Percentiles rank a stretch among this genome's conserved stretches.
Conservation (phyloP, 2,797 vertebrate genomes). For the Gallinago nigripennis region DNA sequence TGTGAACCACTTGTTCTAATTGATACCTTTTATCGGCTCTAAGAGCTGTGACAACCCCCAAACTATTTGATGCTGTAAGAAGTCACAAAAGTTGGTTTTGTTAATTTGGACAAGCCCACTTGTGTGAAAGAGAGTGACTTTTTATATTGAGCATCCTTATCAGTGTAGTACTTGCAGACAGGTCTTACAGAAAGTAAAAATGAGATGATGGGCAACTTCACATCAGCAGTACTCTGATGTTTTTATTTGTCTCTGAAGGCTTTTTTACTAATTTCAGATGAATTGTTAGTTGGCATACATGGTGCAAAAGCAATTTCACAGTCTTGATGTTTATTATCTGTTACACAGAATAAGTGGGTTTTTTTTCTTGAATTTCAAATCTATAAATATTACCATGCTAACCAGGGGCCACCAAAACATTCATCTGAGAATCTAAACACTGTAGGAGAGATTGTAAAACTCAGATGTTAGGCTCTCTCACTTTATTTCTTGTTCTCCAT, state of each 20-base stretch:
- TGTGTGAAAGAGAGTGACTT: background rate
- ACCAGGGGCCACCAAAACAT: background rate
- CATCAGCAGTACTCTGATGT: background rate
- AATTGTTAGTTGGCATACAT: background rate
- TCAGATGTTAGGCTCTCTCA: background rate
- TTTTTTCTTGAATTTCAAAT: background rate
- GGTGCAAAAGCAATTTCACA: background rate
- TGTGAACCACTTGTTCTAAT: background rate
- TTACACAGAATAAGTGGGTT: background rate
- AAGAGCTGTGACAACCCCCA: background rate
- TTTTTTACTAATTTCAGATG: background rate
- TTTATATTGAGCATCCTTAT: background rate
- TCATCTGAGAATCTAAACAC: background rate
- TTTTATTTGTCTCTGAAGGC: background rate
- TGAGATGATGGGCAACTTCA: background rate
- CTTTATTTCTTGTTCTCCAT: background rate
- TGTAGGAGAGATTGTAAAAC: background rate
- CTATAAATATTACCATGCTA: background rate
- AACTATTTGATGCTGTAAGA: background rate
- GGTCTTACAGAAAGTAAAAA: background rate
- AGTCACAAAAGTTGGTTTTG: background rate
- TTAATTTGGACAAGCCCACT: background rate
- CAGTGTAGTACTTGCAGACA: background rate
- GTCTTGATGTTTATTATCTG: background rate
- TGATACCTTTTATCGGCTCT: background rate